Conservation (phyloP, 2,113 vertebrate species). For the Ciconia boyciana region DNA sequence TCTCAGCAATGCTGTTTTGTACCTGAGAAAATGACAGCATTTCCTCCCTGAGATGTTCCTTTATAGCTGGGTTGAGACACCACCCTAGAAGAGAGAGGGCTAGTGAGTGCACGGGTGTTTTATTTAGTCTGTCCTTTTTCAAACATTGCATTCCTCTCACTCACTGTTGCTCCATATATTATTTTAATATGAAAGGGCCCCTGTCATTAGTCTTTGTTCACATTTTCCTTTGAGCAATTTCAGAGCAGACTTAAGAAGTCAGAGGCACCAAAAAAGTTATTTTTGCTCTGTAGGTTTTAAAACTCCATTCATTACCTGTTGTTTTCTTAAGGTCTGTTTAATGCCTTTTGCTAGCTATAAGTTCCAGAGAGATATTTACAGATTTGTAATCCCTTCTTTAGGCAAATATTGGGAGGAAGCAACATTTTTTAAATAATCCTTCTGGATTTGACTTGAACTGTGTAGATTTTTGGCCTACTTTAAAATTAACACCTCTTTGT, state of each 20-base stretch:
- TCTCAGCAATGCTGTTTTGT: constrained; percentile 63
- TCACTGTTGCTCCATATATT: constrained; percentile 62
- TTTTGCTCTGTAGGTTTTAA: constrained; percentile 61
- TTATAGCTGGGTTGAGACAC: constrained; percentile 61
- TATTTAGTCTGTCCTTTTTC: constrained; percentile 69
- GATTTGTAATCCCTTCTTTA: constrained; percentile 65
- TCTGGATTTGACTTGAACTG: constrained; percentile 37
- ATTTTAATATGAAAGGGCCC: constrained; percentile 73
- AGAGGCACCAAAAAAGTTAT: constrained; percentile 61
- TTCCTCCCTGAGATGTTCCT: constrained; percentile 60
- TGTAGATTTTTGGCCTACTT: background rate
- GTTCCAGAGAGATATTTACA: constrained; percentile 59
- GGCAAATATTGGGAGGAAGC: constrained; percentile 41
- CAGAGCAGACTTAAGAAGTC: constrained; percentile 38
- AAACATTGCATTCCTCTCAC: constrained; percentile 68
- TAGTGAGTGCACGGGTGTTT: constrained; percentile 64
- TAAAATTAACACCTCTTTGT: background rate
- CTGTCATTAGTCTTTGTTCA: constrained; percentile 72
- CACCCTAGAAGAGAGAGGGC: constrained; percentile 33
- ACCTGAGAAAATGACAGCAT: constrained; percentile 57
- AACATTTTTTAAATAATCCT: constrained; percentile 43
- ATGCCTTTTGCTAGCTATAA: constrained; percentile 56
- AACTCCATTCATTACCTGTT: constrained; percentile 64
- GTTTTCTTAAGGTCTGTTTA: constrained; percentile 70
- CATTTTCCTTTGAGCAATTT: constrained; percentile 67